Percentiles rank a stretch among this genome's conserved stretches.
phyloP scores from a whole-genome alignment of 2,113 vertebrate species.

The Verasper variegatus region DNA sequence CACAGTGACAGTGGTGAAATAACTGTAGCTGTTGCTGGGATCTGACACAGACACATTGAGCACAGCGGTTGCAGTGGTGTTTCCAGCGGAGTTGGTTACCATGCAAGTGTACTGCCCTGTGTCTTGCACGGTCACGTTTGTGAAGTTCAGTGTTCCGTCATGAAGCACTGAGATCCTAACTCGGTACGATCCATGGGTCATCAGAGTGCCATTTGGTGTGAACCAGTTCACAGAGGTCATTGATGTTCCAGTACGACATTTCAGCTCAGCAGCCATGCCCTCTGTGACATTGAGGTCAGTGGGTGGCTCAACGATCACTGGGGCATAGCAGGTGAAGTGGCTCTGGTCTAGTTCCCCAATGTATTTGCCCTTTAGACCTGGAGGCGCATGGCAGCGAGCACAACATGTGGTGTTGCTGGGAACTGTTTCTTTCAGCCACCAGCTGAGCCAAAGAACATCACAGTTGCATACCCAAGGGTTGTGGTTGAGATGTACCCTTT shows the following conservation, averaged over 20 bases:
- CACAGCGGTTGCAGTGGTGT: conserved; percentile 94
- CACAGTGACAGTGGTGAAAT: conserved; percentile 95
- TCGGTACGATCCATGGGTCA: conserved; percentile 97
- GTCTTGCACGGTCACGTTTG: conserved; percentile 97
- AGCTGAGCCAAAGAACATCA: conserved; percentile 96
- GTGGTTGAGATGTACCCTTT: conserved; percentile 95
- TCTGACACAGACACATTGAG: conserved; percentile 91
- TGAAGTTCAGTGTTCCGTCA: conserved; percentile 96
- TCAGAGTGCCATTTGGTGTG: conserved; percentile 95
- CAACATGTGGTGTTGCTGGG: conserved; percentile 98
- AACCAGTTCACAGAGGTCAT: conserved; percentile 99
- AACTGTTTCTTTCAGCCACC: conserved; percentile 98
- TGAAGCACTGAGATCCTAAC: conserved; percentile 95
- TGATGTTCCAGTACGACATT: conserved; percentile 94
- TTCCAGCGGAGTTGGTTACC: conserved; percentile 97
- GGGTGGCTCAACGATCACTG: conserved; percentile 96
- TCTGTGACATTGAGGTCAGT: conserved; percentile 97
- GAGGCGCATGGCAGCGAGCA: conserved; percentile 94
- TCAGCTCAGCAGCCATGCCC: conserved; percentile 96
- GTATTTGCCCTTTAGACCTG: conserved; percentile 90
- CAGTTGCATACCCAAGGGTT: conserved; percentile 99
- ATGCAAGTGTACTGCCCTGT: conserved; percentile 98
- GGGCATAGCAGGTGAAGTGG: conserved; percentile 96
- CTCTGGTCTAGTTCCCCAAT: conserved; percentile 95
- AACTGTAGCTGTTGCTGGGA: conserved; percentile 87